phyloP scores from a whole-genome alignment of 2,888 invertebrate genomes.

The Synergus laeviventris region DNA sequence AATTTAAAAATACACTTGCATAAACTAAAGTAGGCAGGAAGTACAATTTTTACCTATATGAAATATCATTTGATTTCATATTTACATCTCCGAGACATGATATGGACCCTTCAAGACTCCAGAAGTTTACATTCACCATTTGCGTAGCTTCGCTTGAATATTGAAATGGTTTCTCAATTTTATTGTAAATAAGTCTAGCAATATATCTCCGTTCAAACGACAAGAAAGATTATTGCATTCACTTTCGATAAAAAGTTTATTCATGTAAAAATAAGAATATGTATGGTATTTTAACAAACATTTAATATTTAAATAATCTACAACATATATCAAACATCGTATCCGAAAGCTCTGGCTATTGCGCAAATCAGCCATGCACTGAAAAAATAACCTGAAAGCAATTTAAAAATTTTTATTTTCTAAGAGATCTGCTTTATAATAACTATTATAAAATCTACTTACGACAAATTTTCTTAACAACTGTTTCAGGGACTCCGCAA shows the following conservation, averaged over 20 bases:
- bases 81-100: no score
- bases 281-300: no score
- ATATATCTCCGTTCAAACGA: no score
- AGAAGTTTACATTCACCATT: neutral
- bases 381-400: neutral
- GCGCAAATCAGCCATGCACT: neutral
- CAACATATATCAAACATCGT: conserved; percentile 5
- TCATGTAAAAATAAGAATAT: no score
- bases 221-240: no score
- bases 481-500: neutral
- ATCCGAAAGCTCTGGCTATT: neutral
- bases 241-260: no score
- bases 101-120: no score
- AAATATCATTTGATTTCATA: neutral
- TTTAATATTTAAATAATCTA: neutral
- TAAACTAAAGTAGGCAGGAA: no score
- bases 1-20: no score
- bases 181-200: no score
- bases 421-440: neutral
- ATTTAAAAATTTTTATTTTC: neutral
- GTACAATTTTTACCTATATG: neutral
- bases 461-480: conserved; percentile 8
- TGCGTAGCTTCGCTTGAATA: neutral
- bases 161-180: neutral
- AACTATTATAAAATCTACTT: neutral